phyloP scores from a whole-genome alignment of 92 coral and sea anemone genomes.

The Parazoanthus darwini region DNA sequence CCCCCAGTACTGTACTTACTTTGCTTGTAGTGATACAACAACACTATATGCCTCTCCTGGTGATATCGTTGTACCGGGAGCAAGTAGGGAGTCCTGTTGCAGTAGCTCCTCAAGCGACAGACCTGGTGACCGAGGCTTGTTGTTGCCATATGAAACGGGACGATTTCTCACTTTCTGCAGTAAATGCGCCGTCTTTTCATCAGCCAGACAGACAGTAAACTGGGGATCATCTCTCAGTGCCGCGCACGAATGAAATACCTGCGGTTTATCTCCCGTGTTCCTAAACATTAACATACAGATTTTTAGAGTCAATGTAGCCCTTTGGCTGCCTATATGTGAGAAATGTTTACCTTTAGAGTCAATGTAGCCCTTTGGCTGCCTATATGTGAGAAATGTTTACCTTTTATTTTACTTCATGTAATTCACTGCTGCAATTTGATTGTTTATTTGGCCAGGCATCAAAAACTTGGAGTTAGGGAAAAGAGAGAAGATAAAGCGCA shows the following conservation, averaged over 20 bases:
- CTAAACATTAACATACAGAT: slow-evolving; percentile 13
- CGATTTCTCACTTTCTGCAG: not conserved
- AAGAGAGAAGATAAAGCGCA: too few species aligned
- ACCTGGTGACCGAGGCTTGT: not conserved
- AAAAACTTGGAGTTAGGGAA: too few species aligned
- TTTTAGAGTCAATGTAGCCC: too few species aligned
- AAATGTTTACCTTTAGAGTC: too few species aligned
- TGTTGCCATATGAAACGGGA: not conserved
- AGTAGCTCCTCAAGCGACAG: slow-evolving; percentile 38
- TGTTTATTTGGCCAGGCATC: too few species aligned
- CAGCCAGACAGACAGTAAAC: slow-evolving; percentile 46
- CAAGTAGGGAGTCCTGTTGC: slow-evolving; percentile 38
- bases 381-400: too few species aligned
- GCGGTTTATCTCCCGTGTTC: slow-evolving; percentile 53
- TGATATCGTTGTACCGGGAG: slow-evolving; percentile 53
- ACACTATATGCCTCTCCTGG: slow-evolving; percentile 58
- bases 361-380: too few species aligned
- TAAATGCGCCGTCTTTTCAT: slow-evolving; percentile 2
- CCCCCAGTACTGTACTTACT: slow-evolving; percentile 51
- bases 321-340: too few species aligned
- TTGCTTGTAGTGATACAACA: slow-evolving; percentile 63
- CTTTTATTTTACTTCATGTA: too few species aligned
- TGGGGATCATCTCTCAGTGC: slow-evolving; percentile 71
- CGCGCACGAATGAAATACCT: slow-evolving; percentile 57
- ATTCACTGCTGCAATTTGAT: too few species aligned